Conservation (phyloP, 2,888 invertebrate species). For the Pristionchus maxplancki region DNA sequence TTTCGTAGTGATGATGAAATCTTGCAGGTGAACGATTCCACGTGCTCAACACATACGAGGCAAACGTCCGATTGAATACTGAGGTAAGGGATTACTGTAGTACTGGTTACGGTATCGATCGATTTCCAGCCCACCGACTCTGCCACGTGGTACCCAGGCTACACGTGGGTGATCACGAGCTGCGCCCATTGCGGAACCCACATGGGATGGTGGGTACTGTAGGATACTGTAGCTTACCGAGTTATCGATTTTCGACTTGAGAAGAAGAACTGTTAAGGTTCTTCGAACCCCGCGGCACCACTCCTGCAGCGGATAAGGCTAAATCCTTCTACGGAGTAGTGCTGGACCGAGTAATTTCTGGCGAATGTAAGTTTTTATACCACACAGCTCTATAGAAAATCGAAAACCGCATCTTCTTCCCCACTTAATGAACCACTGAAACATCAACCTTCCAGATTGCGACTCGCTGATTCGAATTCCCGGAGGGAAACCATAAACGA, state of each 20-base stretch:
- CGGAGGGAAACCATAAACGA: not conserved
- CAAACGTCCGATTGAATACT: not conserved
- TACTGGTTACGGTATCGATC: not conserved
- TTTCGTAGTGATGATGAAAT: not conserved
- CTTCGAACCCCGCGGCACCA: not conserved
- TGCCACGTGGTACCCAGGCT: slow-evolving; percentile 37
- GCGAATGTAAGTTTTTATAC: not conserved
- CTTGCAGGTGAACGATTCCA: slow-evolving; percentile 25
- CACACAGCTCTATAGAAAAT: not conserved
- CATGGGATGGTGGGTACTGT: slow-evolving; percentile 39
- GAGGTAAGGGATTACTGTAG: not conserved
- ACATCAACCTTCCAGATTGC: not conserved
- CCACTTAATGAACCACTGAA: not conserved
- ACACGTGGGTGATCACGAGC: not conserved
- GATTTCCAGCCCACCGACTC: not conserved
- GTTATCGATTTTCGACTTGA: not conserved
- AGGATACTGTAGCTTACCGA: not conserved
- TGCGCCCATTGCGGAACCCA: slow-evolving; percentile 4
- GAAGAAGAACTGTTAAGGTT: too few relatives aligned
- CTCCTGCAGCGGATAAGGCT: not conserved
- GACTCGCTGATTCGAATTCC: slow-evolving; percentile 34
- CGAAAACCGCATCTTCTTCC: not conserved
- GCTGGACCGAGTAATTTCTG: slow-evolving; percentile 6
- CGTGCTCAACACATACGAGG: not conserved
- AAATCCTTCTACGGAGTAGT: slow-evolving; percentile 1